phyloP scores from a whole-genome alignment of 2,113 vertebrate species.

The Oostethus manadensis region DNA sequence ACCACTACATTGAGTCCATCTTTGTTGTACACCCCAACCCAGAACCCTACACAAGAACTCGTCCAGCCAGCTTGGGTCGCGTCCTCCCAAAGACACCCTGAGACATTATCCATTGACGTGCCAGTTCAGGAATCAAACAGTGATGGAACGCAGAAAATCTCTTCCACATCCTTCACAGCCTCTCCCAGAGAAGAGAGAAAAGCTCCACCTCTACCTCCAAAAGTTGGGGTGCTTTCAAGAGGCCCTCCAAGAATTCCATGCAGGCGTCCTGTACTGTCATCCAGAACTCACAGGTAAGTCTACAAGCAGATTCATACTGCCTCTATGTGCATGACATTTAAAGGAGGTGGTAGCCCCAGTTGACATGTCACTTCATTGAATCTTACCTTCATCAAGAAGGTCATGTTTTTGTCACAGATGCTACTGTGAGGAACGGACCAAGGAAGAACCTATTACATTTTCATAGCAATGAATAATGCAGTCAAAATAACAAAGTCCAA shows the following conservation, averaged over 20 bases:
- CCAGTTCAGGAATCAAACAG: not conserved
- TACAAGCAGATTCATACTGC: not conserved
- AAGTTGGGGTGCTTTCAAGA: slow-evolving; percentile 53
- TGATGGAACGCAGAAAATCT: slow-evolving; percentile 13
- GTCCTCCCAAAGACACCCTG: slow-evolving; percentile 15
- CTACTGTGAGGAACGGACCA: no score
- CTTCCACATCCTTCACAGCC: slow-evolving; percentile 13
- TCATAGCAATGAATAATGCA: no score
- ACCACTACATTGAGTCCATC: slow-evolving; percentile 1
- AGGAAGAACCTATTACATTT: no score
- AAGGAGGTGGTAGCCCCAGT: no score
- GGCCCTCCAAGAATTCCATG: slow-evolving; percentile 48
- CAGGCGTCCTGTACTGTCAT: slow-evolving; percentile 38
- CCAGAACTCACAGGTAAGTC: slow-evolving; percentile 55
- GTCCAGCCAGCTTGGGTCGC: not conserved
- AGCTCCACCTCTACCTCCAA: slow-evolving; percentile 75
- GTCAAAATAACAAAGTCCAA: no score
- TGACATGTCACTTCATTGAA: no score
- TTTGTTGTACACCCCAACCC: not conserved
- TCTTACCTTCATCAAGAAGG: no score
- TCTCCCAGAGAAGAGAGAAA: not conserved
- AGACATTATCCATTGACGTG: slow-evolving; percentile 27
- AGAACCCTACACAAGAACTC: not conserved
- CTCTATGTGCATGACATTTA: not conserved
- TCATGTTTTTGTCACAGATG: no score